Percentiles rank a stretch among this genome's conserved stretches.
These are phyloP conservation scores for Ptiloglossa arizonensis DNA, from an alignment of 1,140 invertebrate genomes.

Conservation along the genomic window DNA sequence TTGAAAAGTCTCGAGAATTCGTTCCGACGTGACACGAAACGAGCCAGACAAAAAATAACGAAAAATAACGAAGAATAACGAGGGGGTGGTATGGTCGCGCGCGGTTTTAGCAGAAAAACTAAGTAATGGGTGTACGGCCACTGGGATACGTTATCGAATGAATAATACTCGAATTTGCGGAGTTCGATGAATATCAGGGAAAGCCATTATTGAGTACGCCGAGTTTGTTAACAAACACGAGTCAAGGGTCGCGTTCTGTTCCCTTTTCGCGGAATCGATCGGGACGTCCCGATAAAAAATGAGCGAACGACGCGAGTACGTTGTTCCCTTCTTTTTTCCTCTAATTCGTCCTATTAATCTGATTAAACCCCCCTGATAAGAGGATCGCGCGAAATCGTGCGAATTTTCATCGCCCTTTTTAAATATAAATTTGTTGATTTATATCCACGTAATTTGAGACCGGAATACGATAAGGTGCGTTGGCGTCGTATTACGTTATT, in stretches of 20 bases:
- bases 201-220: constrained; percentile 33
- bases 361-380: constrained; percentile 16
- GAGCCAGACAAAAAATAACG: background rate
- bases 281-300: background rate
- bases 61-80: constrained; percentile 40
- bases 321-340: background rate
- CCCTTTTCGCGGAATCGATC: background rate
- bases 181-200: constrained; percentile 46
- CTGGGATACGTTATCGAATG: background rate
- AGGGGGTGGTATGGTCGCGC: background rate
- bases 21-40: background rate
- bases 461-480: too few relatives aligned
- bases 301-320: constrained; percentile 5
- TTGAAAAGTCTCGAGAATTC: constrained; percentile 24
- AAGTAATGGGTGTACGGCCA: constrained; percentile 38
- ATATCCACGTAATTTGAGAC: too few relatives aligned
- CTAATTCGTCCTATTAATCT: constrained; percentile 3
- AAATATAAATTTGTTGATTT: too few relatives aligned
- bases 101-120: constrained; percentile 12
- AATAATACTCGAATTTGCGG: constrained; percentile 9
- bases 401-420: too few relatives aligned
- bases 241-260: background rate
- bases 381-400: background rate
- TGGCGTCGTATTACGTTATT: too few relatives aligned
- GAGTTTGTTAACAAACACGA: constrained; percentile 40